A percentile compares a stretch with the other conserved stretches of the same genome.
phyloP scores from a whole-genome alignment of 53 echinoderm and acorn worm genomes.

The Temnopleurus reevesii region DNA sequence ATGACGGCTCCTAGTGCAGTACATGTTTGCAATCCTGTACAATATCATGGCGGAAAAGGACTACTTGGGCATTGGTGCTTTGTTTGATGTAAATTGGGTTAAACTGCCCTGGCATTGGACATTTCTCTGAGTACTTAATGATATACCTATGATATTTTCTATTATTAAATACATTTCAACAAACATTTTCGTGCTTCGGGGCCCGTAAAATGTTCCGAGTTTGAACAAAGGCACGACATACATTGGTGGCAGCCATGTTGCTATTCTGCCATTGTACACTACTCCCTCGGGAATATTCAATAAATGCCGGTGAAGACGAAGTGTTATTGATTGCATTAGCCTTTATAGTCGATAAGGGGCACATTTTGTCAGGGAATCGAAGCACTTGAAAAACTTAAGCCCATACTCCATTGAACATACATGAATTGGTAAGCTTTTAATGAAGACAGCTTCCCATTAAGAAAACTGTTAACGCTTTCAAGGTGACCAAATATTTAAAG shows the following conservation, averaged over 20 bases:
- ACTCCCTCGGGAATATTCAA: constrained; percentile 9
- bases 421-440: constrained; percentile 4
- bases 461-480: not conserved
- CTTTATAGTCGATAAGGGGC: constrained; percentile 5
- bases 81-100: too few relatives aligned
- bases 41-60: too few relatives aligned
- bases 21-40: too few relatives aligned
- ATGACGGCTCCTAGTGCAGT: too few relatives aligned
- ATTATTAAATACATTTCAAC: not conserved
- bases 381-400: not conserved
- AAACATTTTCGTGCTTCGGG: constrained; percentile 8
- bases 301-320: not conserved
- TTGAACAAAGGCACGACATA: not conserved
- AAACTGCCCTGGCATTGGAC: too few relatives aligned
- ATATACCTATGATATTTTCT: too few relatives aligned
- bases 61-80: too few relatives aligned
- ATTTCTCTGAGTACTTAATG: too few relatives aligned
- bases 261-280: not conserved
- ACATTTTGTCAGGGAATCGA: not conserved
- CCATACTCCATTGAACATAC: not conserved
- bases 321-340: not conserved
- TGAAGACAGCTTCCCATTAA: not conserved
- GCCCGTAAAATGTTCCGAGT: not conserved
- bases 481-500: constrained; percentile 16
- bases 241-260: constrained; percentile 13